phyloP scores from a whole-genome alignment of 2,113 vertebrate genomes.

The human region GRCh38 chrX:93756001-93756500 shows the following conservation, averaged over 20 bases:
- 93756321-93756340: background rate
- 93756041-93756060: constrained; percentile 4
- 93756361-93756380: background rate
- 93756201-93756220: background rate
- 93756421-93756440: background rate
- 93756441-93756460: background rate
- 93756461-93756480: background rate
- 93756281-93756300: background rate
- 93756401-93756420: background rate
- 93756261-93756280: background rate
- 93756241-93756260: background rate
- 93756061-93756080: background rate
- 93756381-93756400: background rate
- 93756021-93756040: background rate
- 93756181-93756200: background rate
- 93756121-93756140: background rate
- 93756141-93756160: background rate
- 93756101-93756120: background rate
- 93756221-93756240: background rate
- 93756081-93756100: background rate
- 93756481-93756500: background rate
- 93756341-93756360: background rate
- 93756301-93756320: background rate
- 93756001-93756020: background rate
- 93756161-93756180: background rate